A percentile compares a stretch with the other conserved stretches of the same genome.
Evolutionary conservation across 2,888 invertebrate genomes (phyloP).

Genomic region (Pseudococcus jackbeardsleyi): DNA sequence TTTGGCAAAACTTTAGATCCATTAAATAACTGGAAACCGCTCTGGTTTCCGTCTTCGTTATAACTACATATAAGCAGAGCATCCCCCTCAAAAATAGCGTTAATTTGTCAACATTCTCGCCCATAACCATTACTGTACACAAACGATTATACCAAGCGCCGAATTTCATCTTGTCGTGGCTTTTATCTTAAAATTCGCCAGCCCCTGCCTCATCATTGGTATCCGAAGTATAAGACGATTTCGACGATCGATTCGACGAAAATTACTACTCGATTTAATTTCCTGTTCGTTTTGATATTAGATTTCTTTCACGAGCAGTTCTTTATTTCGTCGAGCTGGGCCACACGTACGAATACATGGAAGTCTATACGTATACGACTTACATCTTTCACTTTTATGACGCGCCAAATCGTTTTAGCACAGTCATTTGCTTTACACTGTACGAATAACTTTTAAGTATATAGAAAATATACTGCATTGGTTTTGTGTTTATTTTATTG

Average conservation of each 20-base stretch:
- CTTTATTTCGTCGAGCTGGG: background rate
- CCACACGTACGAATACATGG: background rate
- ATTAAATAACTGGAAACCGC: slow-evolving; percentile 35
- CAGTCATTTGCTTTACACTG: background rate
- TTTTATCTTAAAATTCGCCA: slow-evolving; percentile 1
- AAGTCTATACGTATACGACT: background rate
- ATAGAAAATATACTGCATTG: background rate
- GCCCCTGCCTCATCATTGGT: background rate
- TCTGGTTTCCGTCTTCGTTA: slow-evolving; percentile 18
- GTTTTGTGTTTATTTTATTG: background rate
- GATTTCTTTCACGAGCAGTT: background rate
- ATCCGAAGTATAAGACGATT: background rate
- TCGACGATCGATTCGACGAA: background rate
- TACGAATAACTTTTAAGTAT: background rate
- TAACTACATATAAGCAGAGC: slow-evolving; percentile 3
- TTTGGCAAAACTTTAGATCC: slow-evolving; percentile 37
- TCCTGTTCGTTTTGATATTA: background rate
- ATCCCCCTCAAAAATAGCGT: slow-evolving; percentile 14
- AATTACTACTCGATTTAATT: slow-evolving; percentile 19
- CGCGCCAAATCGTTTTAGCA: background rate
- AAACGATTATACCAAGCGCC: slow-evolving; percentile 26
- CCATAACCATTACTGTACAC: slow-evolving; percentile 42
- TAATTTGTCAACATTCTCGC: slow-evolving; percentile 37
- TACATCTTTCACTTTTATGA: background rate
- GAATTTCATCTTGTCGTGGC: background rate